Evolutionary conservation across 1,140 invertebrate species (phyloP).

Genomic region (Micrasema minimum): DNA sequence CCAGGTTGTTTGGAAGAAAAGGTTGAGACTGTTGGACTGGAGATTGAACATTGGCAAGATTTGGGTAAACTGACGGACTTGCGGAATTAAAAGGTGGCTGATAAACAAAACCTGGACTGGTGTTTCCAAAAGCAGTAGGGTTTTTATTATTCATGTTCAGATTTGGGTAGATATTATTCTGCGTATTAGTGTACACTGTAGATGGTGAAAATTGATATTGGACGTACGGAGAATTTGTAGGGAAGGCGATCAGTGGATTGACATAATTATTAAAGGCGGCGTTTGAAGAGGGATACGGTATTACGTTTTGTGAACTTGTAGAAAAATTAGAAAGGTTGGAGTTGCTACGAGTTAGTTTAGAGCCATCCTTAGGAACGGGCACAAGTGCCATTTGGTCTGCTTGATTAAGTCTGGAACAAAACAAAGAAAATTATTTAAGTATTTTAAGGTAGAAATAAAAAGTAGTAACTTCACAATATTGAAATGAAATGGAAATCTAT

Average conservation of each 20-base stretch:
- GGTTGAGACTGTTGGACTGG: neutral
- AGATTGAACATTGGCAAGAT: constrained; percentile 23
- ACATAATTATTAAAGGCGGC: constrained; percentile 28
- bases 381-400: constrained; percentile 55
- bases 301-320: constrained; percentile 39
- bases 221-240: constrained; percentile 35
- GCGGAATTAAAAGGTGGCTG: constrained; percentile 10
- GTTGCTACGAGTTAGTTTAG: constrained; percentile 42
- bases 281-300: constrained; percentile 38
- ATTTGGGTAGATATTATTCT: constrained; percentile 32
- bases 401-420: constrained; percentile 61
- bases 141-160: constrained; percentile 20
- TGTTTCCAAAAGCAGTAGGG: neutral
- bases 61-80: constrained; percentile 13
- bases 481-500: too few species aligned
- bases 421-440: too few species aligned
- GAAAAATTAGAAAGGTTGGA: constrained; percentile 40
- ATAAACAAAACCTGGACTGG: constrained; percentile 25
- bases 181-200: constrained; percentile 18
- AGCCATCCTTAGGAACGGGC: constrained; percentile 13
- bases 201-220: constrained; percentile 40
- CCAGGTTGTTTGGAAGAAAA: constrained; percentile 4
- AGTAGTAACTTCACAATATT: too few species aligned
- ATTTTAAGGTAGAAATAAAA: too few species aligned
- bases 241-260: constrained; percentile 48